Conservation (phyloP, 2,113 vertebrate species). For the Pygoscelis antarcticus region DNA sequence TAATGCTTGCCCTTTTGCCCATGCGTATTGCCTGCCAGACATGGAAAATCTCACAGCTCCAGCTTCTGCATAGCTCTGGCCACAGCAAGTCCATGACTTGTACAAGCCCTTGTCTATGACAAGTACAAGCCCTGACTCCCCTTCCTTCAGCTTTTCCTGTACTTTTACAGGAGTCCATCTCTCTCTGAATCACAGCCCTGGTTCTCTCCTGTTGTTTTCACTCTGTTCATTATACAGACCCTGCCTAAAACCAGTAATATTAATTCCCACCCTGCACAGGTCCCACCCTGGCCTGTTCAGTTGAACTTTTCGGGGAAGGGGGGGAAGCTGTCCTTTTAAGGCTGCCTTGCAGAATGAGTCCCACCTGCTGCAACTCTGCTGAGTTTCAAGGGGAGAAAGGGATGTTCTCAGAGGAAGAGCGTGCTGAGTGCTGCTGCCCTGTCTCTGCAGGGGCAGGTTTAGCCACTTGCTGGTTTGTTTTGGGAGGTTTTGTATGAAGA, state of each 20-base stretch:
- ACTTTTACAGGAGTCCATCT: not conserved
- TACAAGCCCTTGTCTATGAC: too few species aligned
- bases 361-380: not conserved
- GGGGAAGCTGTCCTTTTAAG: too few species aligned
- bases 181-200: not conserved
- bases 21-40: too few species aligned
- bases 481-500: not conserved
- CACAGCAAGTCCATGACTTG: too few species aligned
- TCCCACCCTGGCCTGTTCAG: too few species aligned
- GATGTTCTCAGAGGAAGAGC: too few species aligned
- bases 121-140: not conserved
- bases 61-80: not conserved
- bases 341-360: not conserved
- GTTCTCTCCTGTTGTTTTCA: not conserved
- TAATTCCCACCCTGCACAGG: too few species aligned
- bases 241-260: not conserved
- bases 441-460: not conserved
- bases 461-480: not conserved
- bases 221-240: not conserved
- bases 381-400: not conserved
- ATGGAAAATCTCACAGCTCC: not conserved
- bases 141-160: too few species aligned
- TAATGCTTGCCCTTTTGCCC: not conserved
- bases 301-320: not conserved
- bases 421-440: too few species aligned